These are phyloP conservation scores for Steinernema scapterisci DNA, from an alignment of 2,888 invertebrate species.

Conservation along the genomic window DNA sequence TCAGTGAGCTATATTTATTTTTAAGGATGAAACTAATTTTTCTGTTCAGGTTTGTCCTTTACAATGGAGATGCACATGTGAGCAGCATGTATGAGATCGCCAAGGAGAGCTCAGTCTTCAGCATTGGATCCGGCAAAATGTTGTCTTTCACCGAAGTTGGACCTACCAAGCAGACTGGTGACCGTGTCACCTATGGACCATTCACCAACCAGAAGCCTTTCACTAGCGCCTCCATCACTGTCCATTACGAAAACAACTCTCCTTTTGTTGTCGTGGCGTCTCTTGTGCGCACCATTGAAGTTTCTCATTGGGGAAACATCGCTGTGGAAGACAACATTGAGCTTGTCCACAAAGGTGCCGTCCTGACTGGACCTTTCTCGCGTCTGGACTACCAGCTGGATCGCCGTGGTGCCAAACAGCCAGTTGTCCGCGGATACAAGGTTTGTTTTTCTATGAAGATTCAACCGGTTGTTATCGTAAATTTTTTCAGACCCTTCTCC, in stretches of 20 bases:
- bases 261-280: slow-evolving; percentile 91
- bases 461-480: too few relatives aligned
- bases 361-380: slow-evolving; percentile 74
- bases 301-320: slow-evolving; percentile 99
- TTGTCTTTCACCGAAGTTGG: slow-evolving; percentile 81
- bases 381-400: slow-evolving; percentile 96
- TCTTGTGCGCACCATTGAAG: slow-evolving; percentile 85
- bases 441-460: slow-evolving; percentile 69
- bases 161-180: slow-evolving; percentile 80
- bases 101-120: slow-evolving; percentile 82
- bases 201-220: slow-evolving; percentile 78
- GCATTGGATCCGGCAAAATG: slow-evolving; percentile 79
- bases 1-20: slow-evolving; percentile 72
- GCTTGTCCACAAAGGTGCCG: slow-evolving; percentile 87
- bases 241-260: slow-evolving; percentile 94
- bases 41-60: slow-evolving; percentile 76
- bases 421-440: slow-evolving; percentile 89
- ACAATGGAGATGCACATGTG: slow-evolving; percentile 81
- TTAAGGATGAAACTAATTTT: neutral
- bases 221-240: slow-evolving; percentile 73
- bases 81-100: slow-evolving; percentile 82
- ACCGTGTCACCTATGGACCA: slow-evolving; percentile 85
- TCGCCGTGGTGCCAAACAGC: slow-evolving; percentile 79
- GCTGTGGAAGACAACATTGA: slow-evolving; percentile 93
- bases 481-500: slow-evolving; percentile 72